phyloP scores from a whole-genome alignment of 2,113 vertebrate genomes.

The Vicugna pacos region DNA sequence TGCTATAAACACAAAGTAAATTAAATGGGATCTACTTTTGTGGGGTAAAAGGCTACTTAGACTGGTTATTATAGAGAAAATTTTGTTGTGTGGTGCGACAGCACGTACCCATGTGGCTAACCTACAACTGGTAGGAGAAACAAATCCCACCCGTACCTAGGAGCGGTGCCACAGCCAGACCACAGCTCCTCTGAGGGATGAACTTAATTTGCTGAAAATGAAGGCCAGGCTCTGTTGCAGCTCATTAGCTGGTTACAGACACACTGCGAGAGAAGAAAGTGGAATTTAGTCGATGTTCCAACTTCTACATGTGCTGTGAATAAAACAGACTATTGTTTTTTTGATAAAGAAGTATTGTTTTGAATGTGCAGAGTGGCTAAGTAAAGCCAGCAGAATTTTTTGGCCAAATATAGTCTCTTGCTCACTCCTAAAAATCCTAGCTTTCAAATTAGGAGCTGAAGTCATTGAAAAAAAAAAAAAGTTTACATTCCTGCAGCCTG shows the following conservation, averaged over 20 bases:
- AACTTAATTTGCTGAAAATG: conserved; percentile 89
- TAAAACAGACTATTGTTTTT: conserved; percentile 90
- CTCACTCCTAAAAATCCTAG: conserved; percentile 87
- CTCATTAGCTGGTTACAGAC: conserved; percentile 87
- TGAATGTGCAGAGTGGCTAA: conserved; percentile 87
- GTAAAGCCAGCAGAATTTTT: conserved; percentile 89
- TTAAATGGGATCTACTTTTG: conserved; percentile 86
- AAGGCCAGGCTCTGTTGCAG: conserved; percentile 86
- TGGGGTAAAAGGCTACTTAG: conserved; percentile 86
- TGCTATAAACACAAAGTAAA: conserved; percentile 87
- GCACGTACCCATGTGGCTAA: conserved; percentile 89
- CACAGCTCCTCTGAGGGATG: conserved; percentile 87
- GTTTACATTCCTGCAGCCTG: conserved; percentile 88
- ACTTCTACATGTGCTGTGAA: conserved; percentile 88
- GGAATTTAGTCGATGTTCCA: conserved; percentile 86
- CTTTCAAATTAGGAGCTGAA: conserved; percentile 89
- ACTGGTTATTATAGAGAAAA: conserved; percentile 87
- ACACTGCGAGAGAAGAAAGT: conserved; percentile 85
- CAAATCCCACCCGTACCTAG: conserved; percentile 88
- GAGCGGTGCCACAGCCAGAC: conserved; percentile 85
- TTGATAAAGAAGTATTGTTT: conserved; percentile 90
- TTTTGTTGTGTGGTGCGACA: conserved; percentile 88
- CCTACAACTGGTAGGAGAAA: conserved; percentile 87
- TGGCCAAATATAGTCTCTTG: conserved; percentile 92
- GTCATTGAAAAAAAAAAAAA: conserved; percentile 87